Evolutionary conservation across 1,140 invertebrate species (phyloP).

Genomic region (Platorchestia sp.): DNA sequence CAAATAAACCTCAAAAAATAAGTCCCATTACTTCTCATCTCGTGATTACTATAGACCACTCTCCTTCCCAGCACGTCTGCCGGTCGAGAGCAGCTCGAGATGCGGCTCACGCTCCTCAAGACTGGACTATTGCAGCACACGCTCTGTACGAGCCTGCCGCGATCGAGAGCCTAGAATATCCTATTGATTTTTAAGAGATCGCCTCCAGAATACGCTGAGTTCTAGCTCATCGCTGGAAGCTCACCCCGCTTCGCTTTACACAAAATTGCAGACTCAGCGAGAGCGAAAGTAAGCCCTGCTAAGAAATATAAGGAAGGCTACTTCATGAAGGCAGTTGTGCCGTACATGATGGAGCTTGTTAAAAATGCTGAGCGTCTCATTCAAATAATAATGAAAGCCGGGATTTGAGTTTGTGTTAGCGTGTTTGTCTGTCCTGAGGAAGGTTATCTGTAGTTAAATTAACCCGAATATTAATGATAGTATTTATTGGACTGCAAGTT

Average conservation of each 20-base stretch:
- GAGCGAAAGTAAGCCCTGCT: background rate
- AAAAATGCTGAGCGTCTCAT: background rate
- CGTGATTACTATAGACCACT: no score
- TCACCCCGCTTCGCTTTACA: background rate
- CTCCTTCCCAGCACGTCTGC: no score
- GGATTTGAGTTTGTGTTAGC: no score
- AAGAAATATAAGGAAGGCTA: background rate
- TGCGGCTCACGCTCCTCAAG: background rate
- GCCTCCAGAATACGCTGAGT: background rate
- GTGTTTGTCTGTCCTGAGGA: no score
- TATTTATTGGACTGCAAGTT: no score
- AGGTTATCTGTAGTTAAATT: no score
- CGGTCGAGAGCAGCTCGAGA: background rate
- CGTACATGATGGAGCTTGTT: background rate
- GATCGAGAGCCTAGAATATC: background rate
- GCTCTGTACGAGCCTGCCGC: background rate
- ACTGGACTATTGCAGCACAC: background rate
- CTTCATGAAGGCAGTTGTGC: background rate
- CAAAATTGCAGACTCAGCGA: conserved; percentile 17
- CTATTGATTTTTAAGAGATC: conserved; percentile 42
- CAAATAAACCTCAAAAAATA: no score
- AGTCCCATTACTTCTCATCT: no score
- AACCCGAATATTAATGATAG: no score
- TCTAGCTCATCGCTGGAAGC: background rate
- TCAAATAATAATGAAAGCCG: no score